These are phyloP conservation scores for Colinus virginianus DNA, from an alignment of 2,113 vertebrate species.

Conservation along the genomic window DNA sequence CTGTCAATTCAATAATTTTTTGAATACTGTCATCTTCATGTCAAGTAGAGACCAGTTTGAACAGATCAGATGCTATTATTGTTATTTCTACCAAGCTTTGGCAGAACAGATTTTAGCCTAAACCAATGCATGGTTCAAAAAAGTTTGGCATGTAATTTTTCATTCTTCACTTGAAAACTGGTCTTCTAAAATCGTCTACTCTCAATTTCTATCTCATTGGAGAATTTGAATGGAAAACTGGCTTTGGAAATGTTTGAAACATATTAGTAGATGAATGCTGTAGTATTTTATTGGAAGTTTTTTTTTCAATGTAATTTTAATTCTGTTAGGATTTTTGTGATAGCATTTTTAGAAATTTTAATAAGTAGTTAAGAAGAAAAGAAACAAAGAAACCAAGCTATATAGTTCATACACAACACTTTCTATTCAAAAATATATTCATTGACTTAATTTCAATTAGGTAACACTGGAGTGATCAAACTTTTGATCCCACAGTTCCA, in stretches of 20 bases:
- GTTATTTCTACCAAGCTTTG: neutral
- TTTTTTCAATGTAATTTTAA: neutral
- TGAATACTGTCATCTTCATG: neutral
- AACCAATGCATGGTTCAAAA: neutral
- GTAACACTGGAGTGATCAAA: neutral
- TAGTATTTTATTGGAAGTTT: neutral
- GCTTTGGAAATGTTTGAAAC: neutral
- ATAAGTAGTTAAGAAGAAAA: neutral
- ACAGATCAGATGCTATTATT: slow-evolving; percentile 1
- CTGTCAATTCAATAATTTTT: neutral
- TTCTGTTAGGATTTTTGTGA: neutral
- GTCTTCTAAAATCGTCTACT: neutral
- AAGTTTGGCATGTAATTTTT: neutral
- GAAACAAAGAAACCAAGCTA: neutral
- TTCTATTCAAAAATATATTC: neutral
- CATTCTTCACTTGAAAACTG: neutral
- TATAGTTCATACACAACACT: neutral
- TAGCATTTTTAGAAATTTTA: neutral
- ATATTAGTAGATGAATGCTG: neutral
- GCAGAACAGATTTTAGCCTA: slow-evolving; percentile 15
- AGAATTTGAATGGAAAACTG: neutral
- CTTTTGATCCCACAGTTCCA: neutral
- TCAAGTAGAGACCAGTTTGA: neutral
- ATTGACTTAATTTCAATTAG: neutral
- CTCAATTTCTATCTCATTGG: neutral